Base-by-base conservation (phyloP, 2,888 invertebrate genomes). In the Microctonus hyperodae region DNA sequence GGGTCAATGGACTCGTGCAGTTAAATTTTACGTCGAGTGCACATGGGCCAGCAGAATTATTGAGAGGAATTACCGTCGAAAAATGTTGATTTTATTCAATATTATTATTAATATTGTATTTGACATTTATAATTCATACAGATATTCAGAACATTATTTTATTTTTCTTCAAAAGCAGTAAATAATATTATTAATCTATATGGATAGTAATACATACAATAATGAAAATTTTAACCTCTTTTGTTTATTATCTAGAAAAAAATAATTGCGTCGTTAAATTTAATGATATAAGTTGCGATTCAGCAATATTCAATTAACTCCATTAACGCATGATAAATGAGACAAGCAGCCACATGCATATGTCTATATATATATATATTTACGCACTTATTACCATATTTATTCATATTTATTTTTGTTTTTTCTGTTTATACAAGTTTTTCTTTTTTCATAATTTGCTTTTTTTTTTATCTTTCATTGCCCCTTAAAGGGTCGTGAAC, bases 1-100 rank as follows among this genome's bases (percentile, higher is more conserved):
- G 16, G 63, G 63, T 63, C 63, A 63, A 63, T 63, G 63, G 55
- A 63, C 63, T 53, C 61, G 35, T 20, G 53, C 40, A 40, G 16
- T 44, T 44, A 44, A 44, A 44, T 5, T 44, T 20, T 7, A 16
- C 16, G 16, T 16, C 16, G 20, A 44, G 16, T 1, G 44, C 2
- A 16, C 16, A 6, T 2, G 44, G 16, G n/a, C n/a, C 37, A 1
- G 37, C 2, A 37, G 2, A 37, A 3, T 31, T 31, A 37, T 6
- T 37, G 13, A 37, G 4, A 37, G 11, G n/a, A 37, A n/a, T n/a
- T 37, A 37, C 35, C n/a, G 13, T 13, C 11, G 2, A 13, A 37
- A 37, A 37, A 13, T 37, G n/a, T 37, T n/a, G n/a, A n/a, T 13
- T 13, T 6, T 16, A 44, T 20, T 44, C 44, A 5, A 44, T 44